Evolutionary conservation across 2,888 invertebrate species (phyloP).

Genomic region (Xiphydria camelus): DNA sequence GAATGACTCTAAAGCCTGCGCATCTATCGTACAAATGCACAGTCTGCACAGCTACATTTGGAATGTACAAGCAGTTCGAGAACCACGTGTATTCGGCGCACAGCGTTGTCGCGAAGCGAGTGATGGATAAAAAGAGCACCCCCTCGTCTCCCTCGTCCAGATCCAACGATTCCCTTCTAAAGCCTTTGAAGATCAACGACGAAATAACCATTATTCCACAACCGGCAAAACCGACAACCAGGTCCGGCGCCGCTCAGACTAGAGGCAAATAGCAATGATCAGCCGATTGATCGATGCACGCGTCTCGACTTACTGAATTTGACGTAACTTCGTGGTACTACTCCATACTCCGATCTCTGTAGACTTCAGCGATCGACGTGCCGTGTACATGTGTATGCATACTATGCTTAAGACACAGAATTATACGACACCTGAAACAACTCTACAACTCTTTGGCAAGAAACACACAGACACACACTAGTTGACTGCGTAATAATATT

Average conservation of each 20-base stretch:
- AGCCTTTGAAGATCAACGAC: slow-evolving; percentile 85
- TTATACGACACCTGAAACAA: slow-evolving; percentile 28
- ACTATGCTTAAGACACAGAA: slow-evolving; percentile 42
- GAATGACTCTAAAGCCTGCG: slow-evolving; percentile 88
- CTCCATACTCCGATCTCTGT: slow-evolving; percentile 36
- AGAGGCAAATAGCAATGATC: slow-evolving; percentile 56
- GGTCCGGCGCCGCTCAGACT: slow-evolving; percentile 44
- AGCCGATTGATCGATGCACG: slow-evolving; percentile 47
- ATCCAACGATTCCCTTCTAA: slow-evolving; percentile 68
- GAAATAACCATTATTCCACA: slow-evolving; percentile 90
- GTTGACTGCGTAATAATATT: slow-evolving; percentile 54
- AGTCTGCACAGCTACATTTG: slow-evolving; percentile 91
- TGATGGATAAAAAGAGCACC: slow-evolving; percentile 76
- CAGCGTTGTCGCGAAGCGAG: slow-evolving; percentile 85
- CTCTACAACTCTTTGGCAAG: not conserved
- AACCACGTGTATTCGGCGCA: slow-evolving; percentile 93
- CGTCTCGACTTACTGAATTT: slow-evolving; percentile 45
- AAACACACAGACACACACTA: slow-evolving; percentile 27
- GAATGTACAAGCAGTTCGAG: slow-evolving; percentile 94
- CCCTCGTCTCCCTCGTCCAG: slow-evolving; percentile 57
- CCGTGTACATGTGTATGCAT: slow-evolving; percentile 51
- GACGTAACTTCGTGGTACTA: slow-evolving; percentile 39
- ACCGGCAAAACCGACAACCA: slow-evolving; percentile 64
- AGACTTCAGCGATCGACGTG: slow-evolving; percentile 26
- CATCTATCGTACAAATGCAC: slow-evolving; percentile 94